Conservation (phyloP, 2,113 vertebrate genomes). For the Platichthys flesus region DNA sequence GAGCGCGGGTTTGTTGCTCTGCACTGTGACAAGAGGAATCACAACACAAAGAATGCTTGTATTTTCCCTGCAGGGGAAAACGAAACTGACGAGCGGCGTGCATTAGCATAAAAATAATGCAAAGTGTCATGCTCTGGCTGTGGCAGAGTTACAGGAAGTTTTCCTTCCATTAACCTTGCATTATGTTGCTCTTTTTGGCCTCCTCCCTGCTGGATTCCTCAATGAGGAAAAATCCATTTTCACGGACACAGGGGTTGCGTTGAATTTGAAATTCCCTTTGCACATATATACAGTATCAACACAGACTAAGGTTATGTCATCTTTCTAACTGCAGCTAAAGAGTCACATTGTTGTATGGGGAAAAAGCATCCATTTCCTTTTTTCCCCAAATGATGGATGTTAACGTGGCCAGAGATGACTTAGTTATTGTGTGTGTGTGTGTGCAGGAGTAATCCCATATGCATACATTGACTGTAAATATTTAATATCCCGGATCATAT, state of each 20-base stretch:
- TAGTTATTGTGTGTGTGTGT: constrained; percentile 1
- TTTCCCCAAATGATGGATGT: constrained; percentile 16
- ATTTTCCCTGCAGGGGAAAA: constrained; percentile 64
- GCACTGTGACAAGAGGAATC: constrained; percentile 65
- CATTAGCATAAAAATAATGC: constrained; percentile 81
- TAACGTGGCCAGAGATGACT: constrained; percentile 33
- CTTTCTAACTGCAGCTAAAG: not conserved
- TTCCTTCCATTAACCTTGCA: constrained; percentile 66
- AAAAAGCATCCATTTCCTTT: too few relatives aligned
- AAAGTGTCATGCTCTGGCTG: constrained; percentile 54
- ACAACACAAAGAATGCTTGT: constrained; percentile 67
- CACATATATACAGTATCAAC: not conserved
- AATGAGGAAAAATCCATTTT: constrained; percentile 36
- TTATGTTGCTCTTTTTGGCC: constrained; percentile 42
- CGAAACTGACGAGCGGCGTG: constrained; percentile 51
- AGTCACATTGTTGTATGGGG: too few relatives aligned
- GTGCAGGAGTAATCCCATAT: constrained; percentile 36
- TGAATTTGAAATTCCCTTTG: constrained; percentile 4
- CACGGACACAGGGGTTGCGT: not conserved
- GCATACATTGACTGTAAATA: constrained; percentile 64
- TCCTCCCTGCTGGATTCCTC: constrained; percentile 39
- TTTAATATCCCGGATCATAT: constrained; percentile 61
- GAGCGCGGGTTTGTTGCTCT: constrained; percentile 65
- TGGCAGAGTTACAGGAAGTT: constrained; percentile 61
- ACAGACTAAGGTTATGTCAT: not conserved